phyloP scores from a whole-genome alignment of 2,888 invertebrate species.

The Malacosoma neustria region DNA sequence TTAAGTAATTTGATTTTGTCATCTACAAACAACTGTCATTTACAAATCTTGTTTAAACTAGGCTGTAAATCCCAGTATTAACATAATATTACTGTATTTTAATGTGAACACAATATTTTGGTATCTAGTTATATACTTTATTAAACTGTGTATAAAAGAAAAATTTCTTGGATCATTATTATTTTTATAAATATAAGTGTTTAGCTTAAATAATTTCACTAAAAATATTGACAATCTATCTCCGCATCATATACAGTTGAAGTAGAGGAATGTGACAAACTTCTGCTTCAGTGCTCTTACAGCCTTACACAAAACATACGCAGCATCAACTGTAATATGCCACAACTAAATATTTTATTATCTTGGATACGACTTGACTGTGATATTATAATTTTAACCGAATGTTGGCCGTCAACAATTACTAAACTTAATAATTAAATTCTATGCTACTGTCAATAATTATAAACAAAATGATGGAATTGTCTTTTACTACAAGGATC shows the following conservation, averaged over 20 bases:
- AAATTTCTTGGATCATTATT: too few species aligned
- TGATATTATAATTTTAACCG: not conserved
- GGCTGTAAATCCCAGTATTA: too few species aligned
- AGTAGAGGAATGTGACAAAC: not conserved
- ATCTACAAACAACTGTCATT: too few species aligned
- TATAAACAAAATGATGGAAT: slow-evolving; percentile 1
- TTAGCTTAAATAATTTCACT: too few species aligned
- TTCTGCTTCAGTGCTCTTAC: not conserved
- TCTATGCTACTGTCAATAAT: not conserved
- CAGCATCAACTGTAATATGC: not conserved
- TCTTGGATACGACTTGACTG: not conserved
- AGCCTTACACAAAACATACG: not conserved
- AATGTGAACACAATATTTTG: too few species aligned
- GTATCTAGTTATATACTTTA: too few species aligned
- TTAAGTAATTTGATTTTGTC: too few species aligned
- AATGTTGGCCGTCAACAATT: not conserved
- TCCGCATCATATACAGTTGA: not conserved
- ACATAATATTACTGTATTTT: too few species aligned
- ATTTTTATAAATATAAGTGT: too few species aligned
- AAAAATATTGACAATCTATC: not conserved
- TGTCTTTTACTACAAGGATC: not conserved
- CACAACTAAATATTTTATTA: not conserved
- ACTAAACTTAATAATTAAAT: not conserved
- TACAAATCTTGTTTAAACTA: too few species aligned
- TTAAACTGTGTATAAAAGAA: too few species aligned